These are phyloP conservation scores for Nomia melanderi DNA, from an alignment of 1,140 invertebrate species.

Conservation along the genomic window DNA sequence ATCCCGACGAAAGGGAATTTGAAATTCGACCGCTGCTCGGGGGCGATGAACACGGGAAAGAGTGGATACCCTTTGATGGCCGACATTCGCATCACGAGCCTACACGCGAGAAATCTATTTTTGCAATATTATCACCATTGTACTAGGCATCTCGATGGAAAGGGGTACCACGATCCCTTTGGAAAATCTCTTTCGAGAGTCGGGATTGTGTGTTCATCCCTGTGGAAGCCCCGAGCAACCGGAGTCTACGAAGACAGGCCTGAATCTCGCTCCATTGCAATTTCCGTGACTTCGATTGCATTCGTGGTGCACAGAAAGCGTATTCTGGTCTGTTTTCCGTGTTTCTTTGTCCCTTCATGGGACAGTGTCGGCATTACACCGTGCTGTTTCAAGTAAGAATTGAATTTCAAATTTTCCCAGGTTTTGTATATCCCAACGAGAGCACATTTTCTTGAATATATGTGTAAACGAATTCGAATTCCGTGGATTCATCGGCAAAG, in stretches of 20 bases:
- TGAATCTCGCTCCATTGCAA: conserved; percentile 8
- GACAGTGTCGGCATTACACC: not conserved
- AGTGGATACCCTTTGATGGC: conserved; percentile 15
- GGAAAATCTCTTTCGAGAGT: conserved; percentile 21
- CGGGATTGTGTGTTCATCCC: conserved; percentile 8
- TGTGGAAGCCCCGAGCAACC: not conserved
- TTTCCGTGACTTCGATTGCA: not conserved
- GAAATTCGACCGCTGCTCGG: conserved; percentile 23
- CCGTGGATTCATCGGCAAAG: no score
- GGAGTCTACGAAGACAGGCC: conserved; percentile 24
- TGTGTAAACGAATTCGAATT: no score
- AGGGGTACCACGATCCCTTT: conserved; percentile 27
- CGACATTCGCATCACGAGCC: conserved; percentile 52
- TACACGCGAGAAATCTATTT: conserved; percentile 63
- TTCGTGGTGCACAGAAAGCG: no score
- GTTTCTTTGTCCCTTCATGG: not conserved
- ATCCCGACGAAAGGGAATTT: not conserved
- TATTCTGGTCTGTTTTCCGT: not conserved
- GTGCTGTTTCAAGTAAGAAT: no score
- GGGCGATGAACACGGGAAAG: not conserved
- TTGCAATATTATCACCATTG: conserved; percentile 66
- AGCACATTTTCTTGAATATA: no score
- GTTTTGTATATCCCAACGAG: no score
- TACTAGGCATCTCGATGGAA: conserved; percentile 54
- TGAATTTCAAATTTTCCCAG: no score